A percentile compares a stretch with the other conserved stretches of the same genome.
Conservation (phyloP, 2,113 vertebrate genomes). For the Sceloporus tristichus region DNA sequence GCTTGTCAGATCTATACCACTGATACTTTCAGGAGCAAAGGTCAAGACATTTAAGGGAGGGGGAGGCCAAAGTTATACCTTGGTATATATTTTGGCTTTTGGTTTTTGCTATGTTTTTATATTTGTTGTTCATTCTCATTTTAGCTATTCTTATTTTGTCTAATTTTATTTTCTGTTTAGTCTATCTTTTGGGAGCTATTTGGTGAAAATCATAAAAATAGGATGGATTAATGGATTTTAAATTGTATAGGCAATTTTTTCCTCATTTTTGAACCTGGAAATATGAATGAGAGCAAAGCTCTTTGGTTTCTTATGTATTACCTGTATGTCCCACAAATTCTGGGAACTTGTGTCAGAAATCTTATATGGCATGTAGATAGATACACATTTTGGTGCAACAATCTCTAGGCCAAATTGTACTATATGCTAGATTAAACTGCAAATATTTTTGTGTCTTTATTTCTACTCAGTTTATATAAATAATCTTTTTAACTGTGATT, state of each 20-base stretch:
- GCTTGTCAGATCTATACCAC: not conserved
- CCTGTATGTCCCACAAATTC: not conserved
- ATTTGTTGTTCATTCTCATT: not conserved
- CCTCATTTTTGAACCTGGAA: no score
- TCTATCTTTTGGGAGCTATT: not conserved
- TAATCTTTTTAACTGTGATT: not conserved
- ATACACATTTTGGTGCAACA: not conserved
- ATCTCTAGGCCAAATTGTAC: not conserved
- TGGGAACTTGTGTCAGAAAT: not conserved
- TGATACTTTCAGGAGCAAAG: not conserved
- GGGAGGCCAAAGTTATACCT: not conserved
- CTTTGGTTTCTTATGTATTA: not conserved
- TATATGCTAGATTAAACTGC: not conserved
- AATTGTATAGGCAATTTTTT: not conserved
- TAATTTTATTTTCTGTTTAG: not conserved
- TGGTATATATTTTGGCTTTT: not conserved
- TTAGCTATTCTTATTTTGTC: not conserved
- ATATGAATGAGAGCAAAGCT: not conserved
- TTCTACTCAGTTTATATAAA: not conserved
- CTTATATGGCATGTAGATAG: not conserved
- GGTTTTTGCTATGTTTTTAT: not conserved
- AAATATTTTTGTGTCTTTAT: not conserved
- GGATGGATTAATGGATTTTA: not conserved
- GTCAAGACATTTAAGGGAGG: no score
- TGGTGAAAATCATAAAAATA: not conserved